Evolutionary conservation across 1,140 invertebrate genomes (phyloP), one percentile per base, ranked within the genome.

Genomic region (Bombus balteatus): DNA sequence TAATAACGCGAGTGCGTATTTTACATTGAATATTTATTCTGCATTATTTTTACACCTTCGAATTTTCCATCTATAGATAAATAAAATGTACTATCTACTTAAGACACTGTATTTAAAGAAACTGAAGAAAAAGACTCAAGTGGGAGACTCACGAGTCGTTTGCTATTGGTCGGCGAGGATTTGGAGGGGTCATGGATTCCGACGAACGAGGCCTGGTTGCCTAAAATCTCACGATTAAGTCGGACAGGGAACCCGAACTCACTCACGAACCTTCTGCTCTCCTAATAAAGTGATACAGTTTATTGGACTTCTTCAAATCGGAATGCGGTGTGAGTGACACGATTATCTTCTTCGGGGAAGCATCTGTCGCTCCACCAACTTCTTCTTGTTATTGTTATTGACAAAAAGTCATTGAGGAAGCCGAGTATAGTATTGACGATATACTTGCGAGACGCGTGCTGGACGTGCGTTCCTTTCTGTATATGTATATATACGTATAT

Each of bases 231-330:
- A 39, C 0, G 76, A 34, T 32, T 59, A 73, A 43, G 65, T 62
- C 37, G 43, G 39, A n/a, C 47, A 28, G 57, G 62, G 66, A 65
- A 57, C 66, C 53, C 41, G 81, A 76, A 80, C 86, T 82, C 90
- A 81, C 76, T 87, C 81, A 62, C 1, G 68, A 34, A 4, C 43
- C 71, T 92, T 78, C 88, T 94, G 89, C 62, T 94, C 88, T 89
- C 93, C 93, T 94, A 92, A 88, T 94, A 89, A 89, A 91, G 88
- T 94, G 93, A 94, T 94, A 94, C 92, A 94, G 92, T 94, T 94
- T 94, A 94, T 94, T 94, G 92, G 93, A 93, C 93, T 94, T 94
- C 91, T 94, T 94, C 92, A 88, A 89, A 92, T 94, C 85, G 91
- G 92, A 94, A 94, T 94, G 92, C 79, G 86, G 73, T 83, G 87